These are phyloP conservation scores for Zosterops borbonicus DNA, from an alignment of 2,113 vertebrate species.

Conservation along the genomic window DNA sequence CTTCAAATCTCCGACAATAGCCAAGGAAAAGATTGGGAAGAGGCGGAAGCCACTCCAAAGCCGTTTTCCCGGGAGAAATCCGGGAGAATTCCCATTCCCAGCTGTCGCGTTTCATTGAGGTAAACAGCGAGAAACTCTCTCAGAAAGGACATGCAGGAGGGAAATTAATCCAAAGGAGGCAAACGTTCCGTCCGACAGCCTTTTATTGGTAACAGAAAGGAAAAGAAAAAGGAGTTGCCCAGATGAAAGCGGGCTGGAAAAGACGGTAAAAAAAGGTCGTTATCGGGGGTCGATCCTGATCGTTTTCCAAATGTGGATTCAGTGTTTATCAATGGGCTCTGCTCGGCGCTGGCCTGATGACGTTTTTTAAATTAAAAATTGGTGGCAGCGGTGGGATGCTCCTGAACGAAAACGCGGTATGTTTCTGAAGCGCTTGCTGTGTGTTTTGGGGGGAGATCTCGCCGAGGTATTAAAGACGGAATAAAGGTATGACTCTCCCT, in stretches of 20 bases:
- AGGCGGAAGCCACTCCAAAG: background rate
- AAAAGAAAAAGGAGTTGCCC: background rate
- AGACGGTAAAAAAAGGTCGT: no score
- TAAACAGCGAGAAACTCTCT: background rate
- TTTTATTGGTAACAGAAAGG: accelerated
- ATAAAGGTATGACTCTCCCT: background rate
- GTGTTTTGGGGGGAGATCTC: background rate
- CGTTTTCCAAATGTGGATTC: background rate
- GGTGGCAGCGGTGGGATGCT: background rate
- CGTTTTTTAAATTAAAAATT: background rate
- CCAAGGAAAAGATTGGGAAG: background rate
- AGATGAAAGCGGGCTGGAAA: background rate
- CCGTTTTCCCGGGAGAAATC: background rate
- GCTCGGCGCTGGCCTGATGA: background rate
- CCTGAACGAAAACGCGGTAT: background rate
- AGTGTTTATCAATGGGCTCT: no score
- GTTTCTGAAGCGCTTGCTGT: background rate
- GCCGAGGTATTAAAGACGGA: background rate
- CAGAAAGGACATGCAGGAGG: accelerated
- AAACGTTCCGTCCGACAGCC: accelerated
- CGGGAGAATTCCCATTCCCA: background rate
- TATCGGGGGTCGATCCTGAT: background rate
- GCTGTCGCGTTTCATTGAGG: background rate
- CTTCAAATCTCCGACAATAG: background rate
- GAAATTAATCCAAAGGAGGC: accelerated